Conservation (phyloP, 2,888 invertebrate species). For the Pediacus dermestoides region DNA sequence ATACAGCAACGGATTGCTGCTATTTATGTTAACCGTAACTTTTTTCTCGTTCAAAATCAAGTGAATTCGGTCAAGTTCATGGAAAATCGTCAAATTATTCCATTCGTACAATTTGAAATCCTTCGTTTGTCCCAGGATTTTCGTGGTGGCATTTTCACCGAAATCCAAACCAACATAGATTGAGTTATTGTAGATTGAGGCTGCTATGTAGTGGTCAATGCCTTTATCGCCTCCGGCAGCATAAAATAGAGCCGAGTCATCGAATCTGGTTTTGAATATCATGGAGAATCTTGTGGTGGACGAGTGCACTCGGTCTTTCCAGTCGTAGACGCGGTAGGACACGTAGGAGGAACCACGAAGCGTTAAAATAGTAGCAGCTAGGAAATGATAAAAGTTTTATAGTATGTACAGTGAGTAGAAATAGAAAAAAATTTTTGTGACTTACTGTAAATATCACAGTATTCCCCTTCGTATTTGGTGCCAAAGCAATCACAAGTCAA, state of each 20-base stretch:
- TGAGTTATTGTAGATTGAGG: constrained; percentile 77
- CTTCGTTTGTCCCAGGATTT: constrained; percentile 64
- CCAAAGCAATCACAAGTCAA: constrained; percentile 92
- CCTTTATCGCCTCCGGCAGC: constrained; percentile 88
- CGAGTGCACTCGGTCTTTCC: constrained; percentile 87
- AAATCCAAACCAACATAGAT: constrained; percentile 85
- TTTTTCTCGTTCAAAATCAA: constrained; percentile 74
- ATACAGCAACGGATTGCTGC: constrained; percentile 71
- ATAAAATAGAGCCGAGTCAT: constrained; percentile 88
- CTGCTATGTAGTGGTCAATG: constrained; percentile 85
- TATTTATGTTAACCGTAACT: constrained; percentile 67
- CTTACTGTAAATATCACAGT: constrained; percentile 89
- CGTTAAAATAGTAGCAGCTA: constrained; percentile 84
- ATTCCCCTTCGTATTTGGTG: constrained; percentile 85
- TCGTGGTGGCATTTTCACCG: constrained; percentile 72
- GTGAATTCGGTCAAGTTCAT: constrained; percentile 69
- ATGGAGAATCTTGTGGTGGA: constrained; percentile 82
- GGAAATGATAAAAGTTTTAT: constrained; percentile 30
- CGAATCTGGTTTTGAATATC: constrained; percentile 86
- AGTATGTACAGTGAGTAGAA: not conserved
- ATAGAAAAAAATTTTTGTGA: constrained; percentile 27
- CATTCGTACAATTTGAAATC: constrained; percentile 67
- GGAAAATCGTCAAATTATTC: constrained; percentile 86
- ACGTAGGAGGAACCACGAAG: constrained; percentile 88
- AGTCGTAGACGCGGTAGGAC: constrained; percentile 87